phyloP scores from a whole-genome alignment of 2,888 invertebrate species.

The Cactoblastis cactorum region DNA sequence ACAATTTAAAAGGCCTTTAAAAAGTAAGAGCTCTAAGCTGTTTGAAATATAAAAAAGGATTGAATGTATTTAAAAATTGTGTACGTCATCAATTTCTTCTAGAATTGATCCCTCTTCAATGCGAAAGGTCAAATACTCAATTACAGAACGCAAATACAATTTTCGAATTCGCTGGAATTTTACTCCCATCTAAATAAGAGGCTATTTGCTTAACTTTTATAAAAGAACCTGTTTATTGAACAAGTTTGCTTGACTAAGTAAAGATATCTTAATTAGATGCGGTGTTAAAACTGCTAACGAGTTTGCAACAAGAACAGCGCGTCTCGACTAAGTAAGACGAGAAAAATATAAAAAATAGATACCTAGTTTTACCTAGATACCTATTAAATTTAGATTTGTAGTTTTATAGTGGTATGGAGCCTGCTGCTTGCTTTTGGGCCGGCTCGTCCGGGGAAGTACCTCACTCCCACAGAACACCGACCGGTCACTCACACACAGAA shows the following conservation, averaged over 20 bases:
- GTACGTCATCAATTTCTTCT: background rate
- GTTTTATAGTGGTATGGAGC: too few species aligned
- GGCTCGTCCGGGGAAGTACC: too few species aligned
- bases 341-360: background rate
- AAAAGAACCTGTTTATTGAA: background rate
- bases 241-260: background rate
- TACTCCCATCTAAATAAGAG: background rate
- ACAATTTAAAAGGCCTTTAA: too few species aligned
- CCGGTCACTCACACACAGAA: too few species aligned
- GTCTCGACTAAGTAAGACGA: background rate
- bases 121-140: conserved; percentile 10
- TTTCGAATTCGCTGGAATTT: background rate
- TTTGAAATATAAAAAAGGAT: too few species aligned
- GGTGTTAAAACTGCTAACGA: background rate
- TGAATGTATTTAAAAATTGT: too few species aligned
- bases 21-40: too few species aligned
- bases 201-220: background rate
- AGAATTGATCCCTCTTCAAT: background rate
- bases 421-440: too few species aligned
- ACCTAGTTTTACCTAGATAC: too few species aligned
- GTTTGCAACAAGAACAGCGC: background rate
- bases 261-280: background rate
- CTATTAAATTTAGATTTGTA: too few species aligned
- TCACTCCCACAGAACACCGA: too few species aligned
- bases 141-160: conserved; percentile 6